These are phyloP conservation scores for Prunella fulvescens DNA, from an alignment of 2,113 vertebrate genomes.

Conservation along the genomic window DNA sequence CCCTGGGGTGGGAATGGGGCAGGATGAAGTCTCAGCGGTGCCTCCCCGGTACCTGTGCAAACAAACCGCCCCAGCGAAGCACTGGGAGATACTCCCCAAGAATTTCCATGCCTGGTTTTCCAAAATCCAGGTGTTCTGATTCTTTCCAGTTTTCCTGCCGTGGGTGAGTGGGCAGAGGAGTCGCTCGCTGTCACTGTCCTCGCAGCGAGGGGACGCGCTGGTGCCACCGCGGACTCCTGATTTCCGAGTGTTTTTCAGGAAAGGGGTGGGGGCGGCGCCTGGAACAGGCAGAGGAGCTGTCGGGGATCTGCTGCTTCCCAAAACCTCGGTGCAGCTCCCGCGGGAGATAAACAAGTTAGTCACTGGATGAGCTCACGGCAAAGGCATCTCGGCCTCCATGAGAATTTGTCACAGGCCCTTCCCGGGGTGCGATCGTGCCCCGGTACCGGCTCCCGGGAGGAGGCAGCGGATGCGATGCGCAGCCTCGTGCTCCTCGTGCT, in stretches of 20 bases:
- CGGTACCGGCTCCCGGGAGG: background rate
- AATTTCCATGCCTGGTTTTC: fast-evolving
- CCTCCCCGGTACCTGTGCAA: background rate
- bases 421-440: background rate
- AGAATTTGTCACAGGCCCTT: constrained; percentile 5
- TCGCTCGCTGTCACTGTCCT: background rate
- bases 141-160: background rate
- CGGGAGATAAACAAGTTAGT: constrained; percentile 27
- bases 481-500: background rate
- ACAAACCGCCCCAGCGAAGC: fast-evolving
- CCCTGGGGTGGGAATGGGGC: background rate
- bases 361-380: constrained; percentile 33
- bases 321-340: background rate
- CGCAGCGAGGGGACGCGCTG: background rate
- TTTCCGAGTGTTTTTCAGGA: background rate
- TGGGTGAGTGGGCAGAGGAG: background rate
- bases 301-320: background rate
- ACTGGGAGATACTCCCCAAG: too few species aligned
- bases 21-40: background rate
- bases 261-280: background rate
- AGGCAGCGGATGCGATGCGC: background rate
- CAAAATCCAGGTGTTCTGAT: background rate
- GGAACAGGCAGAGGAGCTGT: background rate
- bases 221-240: background rate
- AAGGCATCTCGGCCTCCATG: constrained; percentile 40